phyloP scores from a whole-genome alignment of 2,888 invertebrate genomes.

The Leucozona laternaria region DNA sequence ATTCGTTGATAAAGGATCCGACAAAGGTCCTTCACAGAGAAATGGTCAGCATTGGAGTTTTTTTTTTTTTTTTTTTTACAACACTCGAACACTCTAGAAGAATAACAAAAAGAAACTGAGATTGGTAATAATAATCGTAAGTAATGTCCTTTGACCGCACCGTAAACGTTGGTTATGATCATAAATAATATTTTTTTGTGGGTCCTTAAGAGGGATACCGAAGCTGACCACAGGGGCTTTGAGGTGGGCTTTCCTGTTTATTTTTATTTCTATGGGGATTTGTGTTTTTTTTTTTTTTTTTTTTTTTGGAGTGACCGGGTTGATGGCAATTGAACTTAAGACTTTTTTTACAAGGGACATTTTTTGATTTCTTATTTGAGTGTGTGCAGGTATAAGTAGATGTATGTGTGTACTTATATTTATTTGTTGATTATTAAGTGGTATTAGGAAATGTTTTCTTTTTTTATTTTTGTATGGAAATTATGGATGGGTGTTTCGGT shows the following conservation, averaged over 20 bases:
- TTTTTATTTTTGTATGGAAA: conserved; percentile 39
- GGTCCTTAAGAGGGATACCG: conserved; percentile 35
- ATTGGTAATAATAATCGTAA: conserved; percentile 73
- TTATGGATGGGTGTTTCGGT: conserved; percentile 55
- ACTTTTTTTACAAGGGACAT: conserved; percentile 43
- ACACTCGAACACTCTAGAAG: background rate
- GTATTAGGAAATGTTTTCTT: conserved; percentile 4
- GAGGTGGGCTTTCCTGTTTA: conserved; percentile 28
- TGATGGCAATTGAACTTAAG: conserved; percentile 48
- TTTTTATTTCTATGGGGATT: conserved; percentile 14
- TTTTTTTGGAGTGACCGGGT: conserved; percentile 43
- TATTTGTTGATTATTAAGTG: conserved; percentile 59
- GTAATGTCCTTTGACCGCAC: conserved; percentile 69
- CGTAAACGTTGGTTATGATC: conserved; percentile 71
- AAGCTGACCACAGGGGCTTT: conserved; percentile 13
- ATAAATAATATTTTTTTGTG: conserved; percentile 59
- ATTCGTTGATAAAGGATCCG: conserved; percentile 59
- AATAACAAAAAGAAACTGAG: conserved; percentile 39
- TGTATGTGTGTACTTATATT: conserved; percentile 14
- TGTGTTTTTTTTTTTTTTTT: background rate
- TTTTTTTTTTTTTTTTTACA: background rate
- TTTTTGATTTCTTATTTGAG: conserved; percentile 21
- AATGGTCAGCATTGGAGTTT: background rate
- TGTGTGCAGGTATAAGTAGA: background rate
- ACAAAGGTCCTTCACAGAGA: conserved; percentile 24